These are phyloP conservation scores for Oceanodroma leucorhoa DNA, from an alignment of 2,797 vertebrate species.

Conservation along the genomic window DNA sequence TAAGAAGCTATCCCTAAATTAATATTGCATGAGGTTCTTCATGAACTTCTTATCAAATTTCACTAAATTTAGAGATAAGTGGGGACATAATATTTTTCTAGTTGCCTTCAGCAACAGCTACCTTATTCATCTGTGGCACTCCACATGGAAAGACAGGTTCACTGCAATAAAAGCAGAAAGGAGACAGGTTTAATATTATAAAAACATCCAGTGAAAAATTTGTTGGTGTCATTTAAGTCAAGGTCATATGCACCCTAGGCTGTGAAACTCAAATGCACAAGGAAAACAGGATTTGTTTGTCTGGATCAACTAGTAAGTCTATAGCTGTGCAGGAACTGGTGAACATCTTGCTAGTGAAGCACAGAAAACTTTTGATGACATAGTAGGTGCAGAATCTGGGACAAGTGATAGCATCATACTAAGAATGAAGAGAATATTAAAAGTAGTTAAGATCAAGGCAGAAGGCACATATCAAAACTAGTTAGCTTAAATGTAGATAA, in stretches of 20 bases:
- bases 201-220: not conserved
- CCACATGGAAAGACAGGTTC: not conserved
- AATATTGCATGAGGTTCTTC: not conserved
- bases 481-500: not conserved
- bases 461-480: not conserved
- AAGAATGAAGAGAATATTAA: constrained; percentile 50
- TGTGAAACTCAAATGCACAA: constrained; percentile 5
- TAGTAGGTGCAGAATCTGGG: constrained; percentile 29
- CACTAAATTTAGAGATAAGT: not conserved
- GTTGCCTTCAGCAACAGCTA: not conserved
- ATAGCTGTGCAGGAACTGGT: not conserved
- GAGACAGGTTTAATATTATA: not conserved
- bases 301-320: not conserved
- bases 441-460: constrained; percentile 53
- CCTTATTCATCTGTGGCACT: not conserved
- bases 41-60: not conserved
- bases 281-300: constrained; percentile 5
- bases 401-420: constrained; percentile 40
- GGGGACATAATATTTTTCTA: not conserved
- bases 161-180: not conserved
- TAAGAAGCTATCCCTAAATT: not conserved
- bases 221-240: not conserved
- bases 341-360: not conserved
- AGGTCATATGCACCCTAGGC: not conserved
- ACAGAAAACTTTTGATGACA: constrained; percentile 38